Conservation (phyloP, 2,888 invertebrate genomes). For the Icerya purchasi region DNA sequence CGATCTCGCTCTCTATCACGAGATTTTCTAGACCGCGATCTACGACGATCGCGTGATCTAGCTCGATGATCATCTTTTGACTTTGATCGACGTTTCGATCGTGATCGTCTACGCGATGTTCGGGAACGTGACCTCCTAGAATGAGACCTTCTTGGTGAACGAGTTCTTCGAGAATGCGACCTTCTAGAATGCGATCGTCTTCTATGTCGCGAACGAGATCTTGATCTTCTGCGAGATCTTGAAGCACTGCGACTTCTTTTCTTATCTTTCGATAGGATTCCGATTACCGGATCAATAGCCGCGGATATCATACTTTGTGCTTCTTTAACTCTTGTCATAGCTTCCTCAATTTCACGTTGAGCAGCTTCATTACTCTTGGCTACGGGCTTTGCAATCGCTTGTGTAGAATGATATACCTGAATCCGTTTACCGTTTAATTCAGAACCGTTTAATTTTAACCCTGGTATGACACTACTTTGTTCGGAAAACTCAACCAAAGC, state of each 20-base stretch:
- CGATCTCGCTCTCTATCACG: neutral
- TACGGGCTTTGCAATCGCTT: constrained; percentile 77
- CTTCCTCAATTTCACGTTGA: constrained; percentile 86
- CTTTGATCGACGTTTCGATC: constrained; percentile 11
- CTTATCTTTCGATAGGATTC: constrained; percentile 57
- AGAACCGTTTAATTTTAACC: constrained; percentile 61
- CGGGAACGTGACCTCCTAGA: constrained; percentile 19
- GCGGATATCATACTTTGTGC: constrained; percentile 87
- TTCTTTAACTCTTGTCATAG: constrained; percentile 89
- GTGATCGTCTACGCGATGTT: constrained; percentile 9
- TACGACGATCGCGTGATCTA: constrained; percentile 7
- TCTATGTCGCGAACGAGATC: constrained; percentile 23
- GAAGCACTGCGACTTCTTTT: constrained; percentile 36
- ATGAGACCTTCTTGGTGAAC: constrained; percentile 29
- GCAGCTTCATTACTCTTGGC: constrained; percentile 90
- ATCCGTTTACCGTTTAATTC: constrained; percentile 45
- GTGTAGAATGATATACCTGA: constrained; percentile 68
- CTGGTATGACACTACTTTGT: constrained; percentile 67
- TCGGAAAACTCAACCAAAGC: constrained; percentile 85
- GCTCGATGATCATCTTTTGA: constrained; percentile 9
- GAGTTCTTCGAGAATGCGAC: constrained; percentile 30
- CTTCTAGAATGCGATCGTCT: constrained; percentile 25
- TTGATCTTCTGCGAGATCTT: constrained; percentile 21
- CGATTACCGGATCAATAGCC: constrained; percentile 77
- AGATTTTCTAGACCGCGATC: constrained; percentile 9